A percentile compares a stretch with the other conserved stretches of the same genome.
Conservation (phyloP, 2,888 invertebrate species). For the Phortica okadai region DNA sequence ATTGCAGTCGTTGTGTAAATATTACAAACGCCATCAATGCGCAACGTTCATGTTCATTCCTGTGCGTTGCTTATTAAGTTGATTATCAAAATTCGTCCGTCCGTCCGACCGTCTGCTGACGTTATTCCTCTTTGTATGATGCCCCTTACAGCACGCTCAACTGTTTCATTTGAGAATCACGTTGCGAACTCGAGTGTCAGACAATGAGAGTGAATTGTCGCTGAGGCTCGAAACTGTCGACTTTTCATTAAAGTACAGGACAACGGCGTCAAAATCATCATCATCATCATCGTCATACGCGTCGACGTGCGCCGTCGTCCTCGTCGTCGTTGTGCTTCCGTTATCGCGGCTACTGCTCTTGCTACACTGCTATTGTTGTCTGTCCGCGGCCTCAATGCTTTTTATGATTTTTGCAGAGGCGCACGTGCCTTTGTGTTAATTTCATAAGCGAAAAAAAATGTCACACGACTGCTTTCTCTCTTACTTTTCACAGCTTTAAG, state of each 20-base stretch:
- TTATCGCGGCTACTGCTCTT: not conserved
- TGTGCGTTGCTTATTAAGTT: conserved; percentile 43
- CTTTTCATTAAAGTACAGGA: conserved; percentile 20
- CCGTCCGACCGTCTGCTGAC: not conserved
- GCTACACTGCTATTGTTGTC: not conserved
- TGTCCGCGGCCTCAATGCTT: not conserved
- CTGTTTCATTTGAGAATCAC: conserved; percentile 34
- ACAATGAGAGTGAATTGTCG: conserved; percentile 54
- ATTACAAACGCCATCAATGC: conserved; percentile 54
- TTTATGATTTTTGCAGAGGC: conserved; percentile 21
- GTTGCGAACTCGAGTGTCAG: conserved; percentile 55
- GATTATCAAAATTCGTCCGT: conserved; percentile 41
- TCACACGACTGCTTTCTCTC: conserved; percentile 1
- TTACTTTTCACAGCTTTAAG: conserved; percentile 13
- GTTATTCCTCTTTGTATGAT: not conserved
- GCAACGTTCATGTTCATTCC: conserved; percentile 20
- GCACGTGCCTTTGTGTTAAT: conserved; percentile 29
- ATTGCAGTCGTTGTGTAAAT: conserved; percentile 42
- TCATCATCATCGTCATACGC: conserved; percentile 14
- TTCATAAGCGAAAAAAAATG: conserved; percentile 19
- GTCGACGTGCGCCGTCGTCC: not conserved
- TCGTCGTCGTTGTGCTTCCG: conserved; percentile 15
- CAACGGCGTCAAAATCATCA: conserved; percentile 20
- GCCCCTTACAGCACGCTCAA: not conserved
- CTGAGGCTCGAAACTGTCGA: conserved; percentile 30